phyloP scores from a whole-genome alignment of 2,797 vertebrate genomes.

The Lagorchestes hirsutus region DNA sequence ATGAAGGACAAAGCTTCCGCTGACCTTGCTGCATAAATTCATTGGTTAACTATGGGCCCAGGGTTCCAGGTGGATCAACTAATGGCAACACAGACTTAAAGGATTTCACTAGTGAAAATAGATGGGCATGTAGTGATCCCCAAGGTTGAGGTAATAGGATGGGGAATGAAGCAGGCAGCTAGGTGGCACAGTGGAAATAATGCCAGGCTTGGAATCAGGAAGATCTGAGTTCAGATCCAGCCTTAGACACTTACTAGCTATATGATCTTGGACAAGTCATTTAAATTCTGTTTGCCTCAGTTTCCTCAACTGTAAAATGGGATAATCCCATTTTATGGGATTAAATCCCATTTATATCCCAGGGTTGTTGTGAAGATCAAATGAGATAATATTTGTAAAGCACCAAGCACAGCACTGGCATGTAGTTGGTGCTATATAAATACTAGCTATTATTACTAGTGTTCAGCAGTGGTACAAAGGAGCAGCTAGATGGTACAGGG shows the following conservation, averaged over 20 bases:
- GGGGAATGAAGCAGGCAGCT: background rate
- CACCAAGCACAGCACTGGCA: background rate
- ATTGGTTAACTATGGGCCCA: background rate
- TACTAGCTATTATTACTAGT: background rate
- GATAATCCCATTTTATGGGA: no score
- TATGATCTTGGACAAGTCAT: background rate
- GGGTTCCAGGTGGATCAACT: background rate
- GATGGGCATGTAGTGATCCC: background rate
- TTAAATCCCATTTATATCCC: no score
- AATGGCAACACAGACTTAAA: background rate
- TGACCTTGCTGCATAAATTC: background rate
- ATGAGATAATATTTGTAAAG: background rate
- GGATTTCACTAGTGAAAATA: background rate
- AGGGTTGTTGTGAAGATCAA: background rate
- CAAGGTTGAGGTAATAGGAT: background rate
- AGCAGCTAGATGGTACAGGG: background rate
- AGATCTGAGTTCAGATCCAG: background rate
- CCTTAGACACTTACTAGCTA: background rate
- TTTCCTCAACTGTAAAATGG: background rate
- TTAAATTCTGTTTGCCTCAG: background rate
- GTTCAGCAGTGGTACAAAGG: background rate
- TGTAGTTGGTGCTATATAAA: background rate
- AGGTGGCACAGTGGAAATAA: background rate
- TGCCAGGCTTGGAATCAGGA: background rate
- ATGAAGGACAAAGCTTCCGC: background rate